Evolutionary conservation across 2,888 invertebrate genomes (phyloP).

Genomic region (Incurvaria masculella): DNA sequence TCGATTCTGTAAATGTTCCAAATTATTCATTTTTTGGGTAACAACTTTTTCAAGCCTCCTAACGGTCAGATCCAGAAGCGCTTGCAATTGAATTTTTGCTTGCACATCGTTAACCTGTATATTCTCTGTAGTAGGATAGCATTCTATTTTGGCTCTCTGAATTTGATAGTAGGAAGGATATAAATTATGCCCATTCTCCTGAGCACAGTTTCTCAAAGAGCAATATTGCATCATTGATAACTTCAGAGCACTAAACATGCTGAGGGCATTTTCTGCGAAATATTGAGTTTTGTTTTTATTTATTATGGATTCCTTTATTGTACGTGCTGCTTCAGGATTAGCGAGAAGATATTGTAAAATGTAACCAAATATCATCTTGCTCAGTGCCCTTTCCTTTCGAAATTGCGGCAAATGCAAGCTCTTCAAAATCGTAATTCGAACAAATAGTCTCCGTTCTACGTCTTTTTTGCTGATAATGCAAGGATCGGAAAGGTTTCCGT

Average conservation of each 20-base stretch:
- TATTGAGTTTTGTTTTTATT: neutral
- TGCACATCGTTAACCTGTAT: neutral
- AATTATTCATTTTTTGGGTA: slow-evolving; percentile 12
- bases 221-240: neutral
- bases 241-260: neutral
- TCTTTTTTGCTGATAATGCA: too few species aligned
- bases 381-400: neutral
- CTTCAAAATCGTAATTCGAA: neutral
- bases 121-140: neutral
- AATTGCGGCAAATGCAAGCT: neutral
- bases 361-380: neutral
- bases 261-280: neutral
- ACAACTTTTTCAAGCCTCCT: slow-evolving; percentile 2
- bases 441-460: too few species aligned
- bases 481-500: too few species aligned
- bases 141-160: neutral
- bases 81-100: neutral
- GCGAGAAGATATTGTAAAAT: neutral
- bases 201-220: neutral
- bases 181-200: neutral
- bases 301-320: neutral
- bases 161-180: neutral
- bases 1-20: slow-evolving; percentile 13
- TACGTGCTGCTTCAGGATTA: neutral
- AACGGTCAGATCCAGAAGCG: slow-evolving; percentile 2